Percentiles rank a stretch among this genome's conserved stretches.
Conservation (phyloP, 2,797 vertebrate genomes). For the Remorina albescens region DNA sequence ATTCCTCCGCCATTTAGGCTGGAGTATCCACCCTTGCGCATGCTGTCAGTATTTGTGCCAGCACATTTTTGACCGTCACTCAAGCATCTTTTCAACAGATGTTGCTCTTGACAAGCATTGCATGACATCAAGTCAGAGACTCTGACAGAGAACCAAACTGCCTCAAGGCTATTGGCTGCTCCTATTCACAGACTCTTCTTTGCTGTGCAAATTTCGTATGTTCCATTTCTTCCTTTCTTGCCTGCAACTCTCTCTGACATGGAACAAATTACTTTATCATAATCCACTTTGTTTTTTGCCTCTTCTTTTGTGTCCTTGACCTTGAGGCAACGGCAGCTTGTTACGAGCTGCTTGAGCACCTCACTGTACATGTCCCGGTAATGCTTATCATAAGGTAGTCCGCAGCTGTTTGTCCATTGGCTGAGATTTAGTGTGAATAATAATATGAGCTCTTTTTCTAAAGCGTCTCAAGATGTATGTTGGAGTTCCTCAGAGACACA, state of each 20-base stretch:
- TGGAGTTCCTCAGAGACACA: background rate
- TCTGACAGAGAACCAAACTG: slow-evolving; percentile 76
- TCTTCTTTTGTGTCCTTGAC: slow-evolving; percentile 61
- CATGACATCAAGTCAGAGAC: slow-evolving; percentile 79
- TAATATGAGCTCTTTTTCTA: slow-evolving; percentile 18
- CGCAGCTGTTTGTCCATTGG: slow-evolving; percentile 67
- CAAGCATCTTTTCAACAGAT: slow-evolving; percentile 85
- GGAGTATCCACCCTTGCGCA: slow-evolving; percentile 50
- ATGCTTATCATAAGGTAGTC: slow-evolving; percentile 51
- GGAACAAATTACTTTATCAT: slow-evolving; percentile 80
- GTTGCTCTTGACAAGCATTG: slow-evolving; percentile 79
- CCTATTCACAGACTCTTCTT: slow-evolving; percentile 63
- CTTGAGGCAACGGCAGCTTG: slow-evolving; percentile 47
- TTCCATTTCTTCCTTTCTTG: slow-evolving; percentile 58
- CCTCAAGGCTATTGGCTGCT: slow-evolving; percentile 77
- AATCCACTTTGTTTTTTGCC: slow-evolving; percentile 70
- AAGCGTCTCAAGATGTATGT: background rate
- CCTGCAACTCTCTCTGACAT: slow-evolving; percentile 64
- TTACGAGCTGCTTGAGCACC: slow-evolving; percentile 39
- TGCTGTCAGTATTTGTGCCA: slow-evolving; percentile 75
- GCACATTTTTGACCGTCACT: slow-evolving; percentile 83
- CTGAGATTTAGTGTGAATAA: slow-evolving; percentile 28
- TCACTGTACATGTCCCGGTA: slow-evolving; percentile 51
- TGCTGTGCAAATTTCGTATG: slow-evolving; percentile 68
- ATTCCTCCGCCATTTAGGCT: slow-evolving; percentile 40